These are phyloP conservation scores for Sebastes vulpes DNA, from an alignment of 2,797 vertebrate species.

Conservation along the genomic window DNA sequence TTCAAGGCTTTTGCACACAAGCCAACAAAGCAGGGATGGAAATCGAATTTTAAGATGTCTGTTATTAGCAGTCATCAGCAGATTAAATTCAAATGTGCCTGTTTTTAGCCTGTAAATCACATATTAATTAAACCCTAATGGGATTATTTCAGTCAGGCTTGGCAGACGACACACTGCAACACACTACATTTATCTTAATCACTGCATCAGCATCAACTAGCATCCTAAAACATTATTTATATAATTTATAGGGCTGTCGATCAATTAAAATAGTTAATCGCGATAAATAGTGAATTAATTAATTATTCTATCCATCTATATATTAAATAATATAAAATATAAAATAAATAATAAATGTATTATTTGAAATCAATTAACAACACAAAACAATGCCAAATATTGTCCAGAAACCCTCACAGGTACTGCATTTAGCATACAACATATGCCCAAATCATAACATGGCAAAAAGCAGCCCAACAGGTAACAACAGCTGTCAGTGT, in stretches of 20 bases:
- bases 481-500: too few species aligned
- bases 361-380: too few species aligned
- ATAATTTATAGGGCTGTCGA: neutral
- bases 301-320: neutral
- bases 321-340: neutral
- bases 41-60: neutral
- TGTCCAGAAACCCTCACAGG: too few species aligned
- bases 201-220: neutral
- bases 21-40: neutral
- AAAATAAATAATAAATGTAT: neutral
- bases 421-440: too few species aligned
- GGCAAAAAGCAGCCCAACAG: too few species aligned
- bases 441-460: too few species aligned
- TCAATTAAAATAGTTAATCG: neutral
- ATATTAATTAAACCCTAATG: neutral
- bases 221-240: constrained; percentile 2
- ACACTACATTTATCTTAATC: constrained; percentile 5
- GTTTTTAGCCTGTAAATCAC: neutral
- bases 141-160: neutral
- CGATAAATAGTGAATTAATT: neutral
- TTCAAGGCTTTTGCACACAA: neutral
- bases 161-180: neutral
- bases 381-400: too few species aligned
- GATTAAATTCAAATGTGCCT: neutral
- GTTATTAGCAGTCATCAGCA: neutral